Evolutionary conservation across 2,888 invertebrate genomes (phyloP).

Genomic region (Rapana venosa): DNA sequence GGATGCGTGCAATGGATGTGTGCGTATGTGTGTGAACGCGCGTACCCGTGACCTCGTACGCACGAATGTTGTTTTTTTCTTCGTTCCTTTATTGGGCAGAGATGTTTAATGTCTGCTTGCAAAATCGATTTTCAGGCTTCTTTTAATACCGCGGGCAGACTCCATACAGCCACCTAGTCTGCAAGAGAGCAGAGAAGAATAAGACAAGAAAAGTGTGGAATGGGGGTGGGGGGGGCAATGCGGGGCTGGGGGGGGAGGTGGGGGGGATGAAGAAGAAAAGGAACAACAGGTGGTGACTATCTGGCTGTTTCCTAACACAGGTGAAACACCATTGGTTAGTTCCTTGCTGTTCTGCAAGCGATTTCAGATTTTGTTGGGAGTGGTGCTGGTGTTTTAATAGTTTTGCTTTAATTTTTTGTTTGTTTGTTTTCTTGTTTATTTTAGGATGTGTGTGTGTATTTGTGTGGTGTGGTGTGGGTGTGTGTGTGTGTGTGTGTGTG

Average conservation of each 20-base stretch:
- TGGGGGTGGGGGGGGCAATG: neutral
- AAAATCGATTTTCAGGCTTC: neutral
- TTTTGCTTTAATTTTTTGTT: too few relatives aligned
- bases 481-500: too few relatives aligned
- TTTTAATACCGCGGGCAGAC: neutral
- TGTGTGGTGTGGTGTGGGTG: neutral
- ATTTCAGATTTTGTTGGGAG: too few relatives aligned
- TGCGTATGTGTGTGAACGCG: neutral
- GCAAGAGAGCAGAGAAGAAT: neutral
- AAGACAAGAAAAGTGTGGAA: neutral
- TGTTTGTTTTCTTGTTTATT: too few relatives aligned
- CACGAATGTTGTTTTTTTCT: neutral
- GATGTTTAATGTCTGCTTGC: neutral
- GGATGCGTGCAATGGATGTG: neutral
- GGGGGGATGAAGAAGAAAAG: neutral
- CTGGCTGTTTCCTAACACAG: too few relatives aligned
- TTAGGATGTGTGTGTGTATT: neutral
- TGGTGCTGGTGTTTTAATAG: too few relatives aligned
- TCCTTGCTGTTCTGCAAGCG: too few relatives aligned
- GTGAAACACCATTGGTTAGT: too few relatives aligned
- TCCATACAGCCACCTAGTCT: neutral
- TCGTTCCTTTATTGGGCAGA: neutral
- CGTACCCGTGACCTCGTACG: neutral
- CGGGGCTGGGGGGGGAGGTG: neutral
- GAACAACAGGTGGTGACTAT: neutral